Percentiles rank a stretch among this genome's conserved stretches.
Conservation (phyloP, 2,113 vertebrate species). For the Monopterus albus region DNA sequence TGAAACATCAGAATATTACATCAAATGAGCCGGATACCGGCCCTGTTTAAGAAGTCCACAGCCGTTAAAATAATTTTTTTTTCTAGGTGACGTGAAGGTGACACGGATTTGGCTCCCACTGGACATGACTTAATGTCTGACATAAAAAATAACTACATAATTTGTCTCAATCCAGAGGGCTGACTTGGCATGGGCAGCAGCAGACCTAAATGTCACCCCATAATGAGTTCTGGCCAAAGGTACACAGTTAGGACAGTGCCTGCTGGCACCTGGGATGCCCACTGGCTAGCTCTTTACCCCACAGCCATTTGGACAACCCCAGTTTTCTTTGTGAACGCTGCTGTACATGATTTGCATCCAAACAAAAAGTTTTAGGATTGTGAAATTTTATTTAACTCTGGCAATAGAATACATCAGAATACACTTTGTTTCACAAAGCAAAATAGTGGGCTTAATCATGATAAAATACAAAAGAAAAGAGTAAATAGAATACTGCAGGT, state of each 20-base stretch:
- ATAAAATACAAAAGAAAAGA: slow-evolving; percentile 5
- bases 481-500: neutral
- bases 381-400: slow-evolving; percentile 48
- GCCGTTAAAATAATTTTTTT: slow-evolving; percentile 49
- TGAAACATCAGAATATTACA: slow-evolving; percentile 20
- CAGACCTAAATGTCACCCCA: slow-evolving; percentile 84
- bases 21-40: slow-evolving; percentile 28
- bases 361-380: slow-evolving; percentile 71
- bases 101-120: slow-evolving; percentile 74
- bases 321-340: slow-evolving; percentile 69
- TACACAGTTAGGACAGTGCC: slow-evolving; percentile 79
- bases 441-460: neutral
- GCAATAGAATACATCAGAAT: neutral
- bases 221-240: slow-evolving; percentile 84
- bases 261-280: slow-evolving; percentile 82
- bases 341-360: slow-evolving; percentile 69
- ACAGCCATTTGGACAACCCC: slow-evolving; percentile 78
- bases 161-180: slow-evolving; percentile 83
- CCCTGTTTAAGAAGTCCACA: slow-evolving; percentile 42
- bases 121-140: slow-evolving; percentile 81
- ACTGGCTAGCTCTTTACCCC: slow-evolving; percentile 80
- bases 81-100: slow-evolving; percentile 78
- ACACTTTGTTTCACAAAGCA: neutral
- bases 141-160: slow-evolving; percentile 83
- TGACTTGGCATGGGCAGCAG: slow-evolving; percentile 82